phyloP scores from a whole-genome alignment of 2,113 vertebrate genomes.

The Thoracochromis brauschi region DNA sequence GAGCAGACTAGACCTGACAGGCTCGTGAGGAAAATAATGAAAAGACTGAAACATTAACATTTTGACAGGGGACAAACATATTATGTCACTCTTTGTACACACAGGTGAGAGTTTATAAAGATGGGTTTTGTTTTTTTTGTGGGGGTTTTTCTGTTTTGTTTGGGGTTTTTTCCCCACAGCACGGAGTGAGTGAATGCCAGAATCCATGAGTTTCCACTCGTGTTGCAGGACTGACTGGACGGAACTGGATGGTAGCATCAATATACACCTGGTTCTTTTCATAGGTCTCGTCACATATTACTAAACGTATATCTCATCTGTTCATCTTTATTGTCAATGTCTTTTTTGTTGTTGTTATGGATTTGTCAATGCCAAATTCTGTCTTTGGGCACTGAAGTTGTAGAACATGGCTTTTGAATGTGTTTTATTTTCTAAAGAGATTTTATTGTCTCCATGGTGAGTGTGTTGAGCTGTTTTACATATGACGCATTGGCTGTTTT shows the following conservation, averaged over 20 bases:
- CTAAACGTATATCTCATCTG: slow-evolving; percentile 28
- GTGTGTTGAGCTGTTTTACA: not conserved
- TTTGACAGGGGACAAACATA: not conserved
- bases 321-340: not conserved
- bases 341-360: not conserved
- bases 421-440: slow-evolving; percentile 24
- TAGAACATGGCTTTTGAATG: slow-evolving; percentile 58
- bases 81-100: not conserved
- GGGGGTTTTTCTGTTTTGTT: not conserved
- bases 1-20: not conserved
- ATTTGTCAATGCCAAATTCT: slow-evolving; percentile 49
- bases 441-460: slow-evolving; percentile 9
- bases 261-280: slow-evolving; percentile 12
- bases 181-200: not conserved
- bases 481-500: not conserved
- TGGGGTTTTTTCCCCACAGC: not conserved
- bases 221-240: not conserved
- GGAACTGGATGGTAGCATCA: slow-evolving; percentile 14
- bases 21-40: not conserved
- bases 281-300: slow-evolving; percentile 20
- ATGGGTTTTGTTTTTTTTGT: not conserved
- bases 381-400: slow-evolving; percentile 55
- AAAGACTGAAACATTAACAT: not conserved
- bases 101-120: not conserved
- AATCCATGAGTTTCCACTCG: not conserved